Evolutionary conservation across 2,113 vertebrate genomes (phyloP).

Genomic region (Actenoides hombroni): DNA sequence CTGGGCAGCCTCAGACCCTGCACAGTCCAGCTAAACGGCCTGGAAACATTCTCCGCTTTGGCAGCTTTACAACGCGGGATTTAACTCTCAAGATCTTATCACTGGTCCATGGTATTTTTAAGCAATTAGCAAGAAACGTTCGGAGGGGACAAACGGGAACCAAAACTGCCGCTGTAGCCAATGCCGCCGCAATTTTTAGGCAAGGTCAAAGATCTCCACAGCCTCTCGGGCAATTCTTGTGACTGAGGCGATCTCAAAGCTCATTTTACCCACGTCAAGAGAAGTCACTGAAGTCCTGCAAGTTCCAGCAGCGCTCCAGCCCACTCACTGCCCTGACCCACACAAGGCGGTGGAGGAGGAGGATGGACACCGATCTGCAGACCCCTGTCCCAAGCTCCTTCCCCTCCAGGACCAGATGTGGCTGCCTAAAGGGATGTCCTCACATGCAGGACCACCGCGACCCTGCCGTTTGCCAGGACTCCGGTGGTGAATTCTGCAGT

Average conservation of each 20-base stretch:
- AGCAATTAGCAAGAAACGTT: neutral
- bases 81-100: neutral
- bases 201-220: neutral
- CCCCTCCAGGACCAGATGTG: neutral
- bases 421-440: neutral
- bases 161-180: neutral
- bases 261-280: neutral
- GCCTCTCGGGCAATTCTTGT: neutral
- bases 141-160: neutral
- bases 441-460: neutral
- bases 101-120: neutral
- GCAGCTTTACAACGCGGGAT: neutral
- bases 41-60: neutral
- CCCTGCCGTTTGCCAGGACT: neutral
- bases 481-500: rapidly evolving
- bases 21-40: neutral
- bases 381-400: neutral
- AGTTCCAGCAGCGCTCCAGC: neutral
- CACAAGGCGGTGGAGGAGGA: neutral
- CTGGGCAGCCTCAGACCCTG: neutral
- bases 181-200: neutral
- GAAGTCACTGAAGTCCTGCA: neutral
- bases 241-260: neutral
- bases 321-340: neutral
- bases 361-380: neutral